phyloP scores from a whole-genome alignment of 2,113 vertebrate species.

The Anoura caudifer region DNA sequence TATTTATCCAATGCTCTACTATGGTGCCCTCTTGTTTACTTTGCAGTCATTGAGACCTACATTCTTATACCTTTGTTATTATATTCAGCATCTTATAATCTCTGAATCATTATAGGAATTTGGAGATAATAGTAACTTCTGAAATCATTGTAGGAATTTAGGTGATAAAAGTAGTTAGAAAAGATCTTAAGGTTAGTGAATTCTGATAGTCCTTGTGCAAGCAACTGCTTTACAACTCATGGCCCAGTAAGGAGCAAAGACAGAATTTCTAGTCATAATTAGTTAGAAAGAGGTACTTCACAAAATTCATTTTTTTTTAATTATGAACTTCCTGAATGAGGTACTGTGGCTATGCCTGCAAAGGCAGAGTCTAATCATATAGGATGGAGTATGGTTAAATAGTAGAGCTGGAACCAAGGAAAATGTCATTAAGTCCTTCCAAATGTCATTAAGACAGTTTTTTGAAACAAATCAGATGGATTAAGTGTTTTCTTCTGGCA shows the following conservation, averaged over 20 bases:
- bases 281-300: neutral
- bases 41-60: neutral
- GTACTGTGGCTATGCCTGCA: neutral
- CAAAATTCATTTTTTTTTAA: neutral
- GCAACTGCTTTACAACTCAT: neutral
- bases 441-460: conserved; percentile 26
- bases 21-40: neutral
- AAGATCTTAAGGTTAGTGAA: neutral
- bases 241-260: neutral
- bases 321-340: neutral
- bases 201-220: neutral
- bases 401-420: neutral
- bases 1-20: neutral
- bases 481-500: conserved; percentile 21
- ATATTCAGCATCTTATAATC: neutral
- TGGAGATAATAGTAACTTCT: neutral
- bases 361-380: neutral
- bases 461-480: neutral
- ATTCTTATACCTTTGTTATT: neutral
- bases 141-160: neutral
- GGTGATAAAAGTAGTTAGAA: neutral
- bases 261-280: neutral
- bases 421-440: conserved; percentile 15
- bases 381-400: neutral
- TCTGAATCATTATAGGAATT: neutral